phyloP scores from a whole-genome alignment of 2,888 invertebrate genomes.

The Platycnemis pennipes region DNA sequence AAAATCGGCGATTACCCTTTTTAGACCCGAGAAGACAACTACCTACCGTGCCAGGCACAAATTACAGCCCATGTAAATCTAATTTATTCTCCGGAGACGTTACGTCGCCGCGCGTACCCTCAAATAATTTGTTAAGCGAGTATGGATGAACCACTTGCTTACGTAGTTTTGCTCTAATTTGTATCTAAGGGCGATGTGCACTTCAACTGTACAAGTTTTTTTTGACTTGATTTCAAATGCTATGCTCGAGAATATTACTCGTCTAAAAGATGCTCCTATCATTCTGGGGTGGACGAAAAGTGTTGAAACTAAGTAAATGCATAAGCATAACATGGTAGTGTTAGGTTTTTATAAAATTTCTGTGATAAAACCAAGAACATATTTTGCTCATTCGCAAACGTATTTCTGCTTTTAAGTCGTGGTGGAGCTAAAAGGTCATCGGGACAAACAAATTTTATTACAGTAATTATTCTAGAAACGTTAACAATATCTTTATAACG shows the following conservation, averaged over 20 bases:
- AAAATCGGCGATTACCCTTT: slow-evolving; percentile 40
- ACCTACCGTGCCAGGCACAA: slow-evolving; percentile 38
- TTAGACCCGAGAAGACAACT: not conserved
- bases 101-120: not conserved
- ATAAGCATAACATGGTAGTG: no score
- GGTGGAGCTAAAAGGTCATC: no score
- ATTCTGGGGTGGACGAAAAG: no score
- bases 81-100: not conserved
- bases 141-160: not conserved
- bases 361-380: no score
- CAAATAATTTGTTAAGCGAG: not conserved
- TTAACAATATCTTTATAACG: no score
- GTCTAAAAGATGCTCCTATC: not conserved
- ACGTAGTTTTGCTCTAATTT: not conserved
- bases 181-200: not conserved
- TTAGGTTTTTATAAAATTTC: no score
- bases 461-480: no score
- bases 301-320: no score
- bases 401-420: no score
- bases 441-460: no score
- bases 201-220: not conserved
- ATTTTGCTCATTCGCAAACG: no score
- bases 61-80: not conserved
- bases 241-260: not conserved
- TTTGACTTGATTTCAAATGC: not conserved